These are phyloP conservation scores for Sebastiscus albofasciatus DNA, from an alignment of 2,797 vertebrate species.

Conservation along the genomic window DNA sequence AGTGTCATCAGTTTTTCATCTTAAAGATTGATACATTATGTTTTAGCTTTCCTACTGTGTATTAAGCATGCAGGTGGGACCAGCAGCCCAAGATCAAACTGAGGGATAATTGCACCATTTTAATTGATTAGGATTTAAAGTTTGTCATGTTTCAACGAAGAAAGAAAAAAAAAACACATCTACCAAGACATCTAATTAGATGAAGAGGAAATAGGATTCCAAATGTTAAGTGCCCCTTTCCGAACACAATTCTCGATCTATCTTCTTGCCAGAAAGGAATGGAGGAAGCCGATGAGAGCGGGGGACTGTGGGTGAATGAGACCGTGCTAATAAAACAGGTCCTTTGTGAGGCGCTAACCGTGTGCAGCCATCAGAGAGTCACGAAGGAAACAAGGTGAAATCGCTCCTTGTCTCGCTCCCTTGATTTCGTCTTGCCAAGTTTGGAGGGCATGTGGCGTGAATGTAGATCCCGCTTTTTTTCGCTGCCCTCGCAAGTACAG, in stretches of 20 bases:
- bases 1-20: slow-evolving; percentile 50
- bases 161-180: not conserved
- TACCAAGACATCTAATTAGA: not conserved
- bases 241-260: not conserved
- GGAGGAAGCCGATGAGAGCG: not conserved
- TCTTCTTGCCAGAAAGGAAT: not conserved
- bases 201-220: not conserved
- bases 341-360: slow-evolving; percentile 26
- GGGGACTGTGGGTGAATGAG: slow-evolving; percentile 6
- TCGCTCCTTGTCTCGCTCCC: slow-evolving; percentile 31
- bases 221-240: slow-evolving; percentile 3
- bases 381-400: slow-evolving; percentile 51
- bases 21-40: slow-evolving; percentile 45
- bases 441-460: slow-evolving; percentile 42
- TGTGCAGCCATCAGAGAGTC: slow-evolving; percentile 26
- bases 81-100: slow-evolving; percentile 15
- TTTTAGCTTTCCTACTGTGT: slow-evolving; percentile 8
- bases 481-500: slow-evolving; percentile 3
- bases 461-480: slow-evolving; percentile 39
- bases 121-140: not conserved
- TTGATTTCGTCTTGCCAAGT: slow-evolving; percentile 38
- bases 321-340: slow-evolving; percentile 38
- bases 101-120: slow-evolving; percentile 10
- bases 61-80: slow-evolving; percentile 22
- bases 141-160: not conserved